Evolutionary conservation across 2,113 vertebrate genomes (phyloP), one percentile per base, ranked within the genome.

Genomic region (Bostrychus sinensis): DNA sequence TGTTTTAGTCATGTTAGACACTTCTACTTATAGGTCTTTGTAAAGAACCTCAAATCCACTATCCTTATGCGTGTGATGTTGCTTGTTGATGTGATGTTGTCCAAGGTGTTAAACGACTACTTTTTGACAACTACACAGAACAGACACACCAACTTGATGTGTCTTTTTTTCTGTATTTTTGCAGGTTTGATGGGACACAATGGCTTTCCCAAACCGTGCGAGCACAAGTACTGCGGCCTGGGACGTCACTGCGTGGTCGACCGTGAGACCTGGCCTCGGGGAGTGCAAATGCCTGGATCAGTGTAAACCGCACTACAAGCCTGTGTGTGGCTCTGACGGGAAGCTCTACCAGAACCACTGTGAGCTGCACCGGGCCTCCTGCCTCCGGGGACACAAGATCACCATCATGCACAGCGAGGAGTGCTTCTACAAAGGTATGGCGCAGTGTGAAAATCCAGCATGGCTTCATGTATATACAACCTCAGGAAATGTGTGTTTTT

Each of bases 261-360:
- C 70, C 87, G 78, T 71, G 91, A 90, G 80, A 94, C 13, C 88
- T 0, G 92, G 91, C 11, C 93, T 90, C 65, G 94, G 94, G 0
- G 93, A 94, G 59, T 99, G 97, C 7, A 59, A 75, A 3, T 99
- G 97, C 78, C 89, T 98, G 94, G 93, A 94, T 8, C 86, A 39
- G 62, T 98, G 96, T 74, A 96, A 94, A 32, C 92, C 88, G 0
- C 96, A 97, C 77, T 96, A 95, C 72, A 98, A 96, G 60, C 96
- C 96, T 0, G 96, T 98, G 46, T 99, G 97, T 0, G 97, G 96
- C 0, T 99, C 97, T 1, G 96, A 99, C 11, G 96, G 95, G 32
- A 93, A 94, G 77, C 94, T 96, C 65, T 99, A 99, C 72, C 91
- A 93, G 86, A 99, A 98, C 88, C 96, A 99, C 62, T 99, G 97